phyloP scores from a whole-genome alignment of 37 sponge, comb jelly and placozoan genomes.

The Chondrosia reniformis region DNA sequence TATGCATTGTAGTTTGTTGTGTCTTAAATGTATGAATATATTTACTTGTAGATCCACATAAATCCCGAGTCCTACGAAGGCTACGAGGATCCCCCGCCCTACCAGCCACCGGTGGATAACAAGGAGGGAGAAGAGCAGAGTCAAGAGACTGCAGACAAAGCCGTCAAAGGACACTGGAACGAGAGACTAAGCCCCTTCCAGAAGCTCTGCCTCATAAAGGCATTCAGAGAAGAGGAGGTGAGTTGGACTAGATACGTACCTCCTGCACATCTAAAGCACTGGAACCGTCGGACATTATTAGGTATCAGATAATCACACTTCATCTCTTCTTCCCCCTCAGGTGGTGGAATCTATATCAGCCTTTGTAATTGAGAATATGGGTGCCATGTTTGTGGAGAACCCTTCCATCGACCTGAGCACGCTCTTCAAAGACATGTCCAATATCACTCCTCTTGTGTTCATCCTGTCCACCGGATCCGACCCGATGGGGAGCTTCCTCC shows the following conservation, averaged over 20 bases:
- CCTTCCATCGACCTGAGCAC: constrained; percentile 80
- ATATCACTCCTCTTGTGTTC: constrained; percentile 91
- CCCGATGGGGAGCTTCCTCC: constrained; percentile 91
- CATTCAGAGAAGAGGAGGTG: constrained; percentile 87
- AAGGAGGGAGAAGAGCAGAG: constrained; percentile 27
- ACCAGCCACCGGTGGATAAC: not conserved
- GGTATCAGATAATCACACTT: too few relatives aligned
- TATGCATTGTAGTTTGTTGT: not conserved
- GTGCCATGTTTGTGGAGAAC: constrained; percentile 91
- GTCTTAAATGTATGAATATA: too few relatives aligned
- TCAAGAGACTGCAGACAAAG: not conserved
- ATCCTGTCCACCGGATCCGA: constrained; percentile 97
- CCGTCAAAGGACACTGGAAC: constrained; percentile 81
- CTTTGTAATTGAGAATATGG: constrained; percentile 91
- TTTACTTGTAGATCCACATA: constrained; percentile 38
- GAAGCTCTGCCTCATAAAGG: constrained; percentile 87
- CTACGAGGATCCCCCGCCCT: constrained; percentile 35
- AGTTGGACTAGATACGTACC: not conserved
- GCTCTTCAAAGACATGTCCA: constrained; percentile 83
- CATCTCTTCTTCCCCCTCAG: constrained; percentile 17
- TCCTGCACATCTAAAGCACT: not conserved
- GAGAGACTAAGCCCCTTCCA: constrained; percentile 80
- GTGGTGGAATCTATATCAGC: constrained; percentile 72
- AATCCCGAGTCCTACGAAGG: constrained; percentile 73
- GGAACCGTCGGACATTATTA: too few relatives aligned